These are phyloP conservation scores for Hecatera dysodea DNA, from an alignment of 2,888 invertebrate genomes.

Conservation along the genomic window DNA sequence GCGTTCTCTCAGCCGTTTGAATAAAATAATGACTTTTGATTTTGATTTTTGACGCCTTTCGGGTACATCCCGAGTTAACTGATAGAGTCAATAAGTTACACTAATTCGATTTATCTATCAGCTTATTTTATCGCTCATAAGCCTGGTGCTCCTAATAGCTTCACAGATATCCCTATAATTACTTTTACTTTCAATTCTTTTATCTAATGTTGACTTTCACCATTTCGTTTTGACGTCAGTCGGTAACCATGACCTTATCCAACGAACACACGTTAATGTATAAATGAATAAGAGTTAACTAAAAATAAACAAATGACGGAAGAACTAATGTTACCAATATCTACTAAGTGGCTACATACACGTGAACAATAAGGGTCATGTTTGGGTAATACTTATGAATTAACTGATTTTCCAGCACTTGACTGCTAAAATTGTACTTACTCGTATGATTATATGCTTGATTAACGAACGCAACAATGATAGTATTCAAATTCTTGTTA, in stretches of 20 bases:
- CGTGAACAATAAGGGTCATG: not conserved
- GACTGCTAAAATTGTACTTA: not conserved
- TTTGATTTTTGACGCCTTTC: constrained; percentile 19
- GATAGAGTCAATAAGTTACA: constrained; percentile 2
- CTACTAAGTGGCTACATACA: constrained; percentile 4
- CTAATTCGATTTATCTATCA: constrained; percentile 3
- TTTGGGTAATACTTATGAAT: not conserved
- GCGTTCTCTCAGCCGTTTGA: no score
- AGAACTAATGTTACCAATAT: constrained; percentile 29
- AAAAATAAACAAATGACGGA: constrained; percentile 50
- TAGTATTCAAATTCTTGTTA: not conserved
- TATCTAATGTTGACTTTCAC: constrained; percentile 80
- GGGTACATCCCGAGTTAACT: constrained; percentile 14
- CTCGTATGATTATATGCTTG: not conserved
- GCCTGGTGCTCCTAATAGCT: constrained; percentile 22
- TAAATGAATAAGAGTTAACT: constrained; percentile 62
- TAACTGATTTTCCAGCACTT: not conserved
- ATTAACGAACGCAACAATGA: not conserved
- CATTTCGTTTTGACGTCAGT: constrained; percentile 72
- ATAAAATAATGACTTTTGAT: no score
- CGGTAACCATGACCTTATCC: constrained; percentile 78
- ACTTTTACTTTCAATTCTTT: constrained; percentile 69
- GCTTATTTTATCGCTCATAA: constrained; percentile 13
- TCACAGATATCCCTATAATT: constrained; percentile 63
- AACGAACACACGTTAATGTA: constrained; percentile 64